Evolutionary conservation across 2,888 invertebrate species (phyloP).

Genomic region (Taphrorychus bicolor): DNA sequence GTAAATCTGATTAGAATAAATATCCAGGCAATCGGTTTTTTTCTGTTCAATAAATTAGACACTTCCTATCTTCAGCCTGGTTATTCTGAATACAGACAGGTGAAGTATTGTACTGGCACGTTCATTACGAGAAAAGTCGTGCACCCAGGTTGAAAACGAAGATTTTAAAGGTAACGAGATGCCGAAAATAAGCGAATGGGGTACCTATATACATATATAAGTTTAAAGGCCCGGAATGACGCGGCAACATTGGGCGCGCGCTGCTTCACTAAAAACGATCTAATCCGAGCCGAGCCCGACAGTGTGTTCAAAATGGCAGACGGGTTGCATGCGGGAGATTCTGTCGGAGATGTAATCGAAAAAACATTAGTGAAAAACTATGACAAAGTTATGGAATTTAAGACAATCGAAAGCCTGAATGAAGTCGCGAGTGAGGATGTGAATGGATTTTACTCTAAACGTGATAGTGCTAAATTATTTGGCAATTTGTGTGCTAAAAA

Average conservation of each 20-base stretch:
- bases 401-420: conserved; percentile 60
- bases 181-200: too few species aligned
- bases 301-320: conserved; percentile 79
- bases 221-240: background rate
- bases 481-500: conserved; percentile 52
- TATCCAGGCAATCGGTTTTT: too few species aligned
- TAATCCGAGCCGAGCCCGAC: conserved; percentile 20
- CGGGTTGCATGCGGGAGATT: conserved; percentile 72
- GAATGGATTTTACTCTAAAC: conserved; percentile 57
- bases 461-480: conserved; percentile 58
- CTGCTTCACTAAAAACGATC: conserved; percentile 18
- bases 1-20: too few species aligned
- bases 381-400: conserved; percentile 57
- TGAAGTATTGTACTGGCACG: too few species aligned
- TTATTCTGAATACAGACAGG: too few species aligned
- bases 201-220: background rate
- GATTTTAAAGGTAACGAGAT: too few species aligned
- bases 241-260: conserved; percentile 35
- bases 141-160: too few species aligned
- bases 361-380: conserved; percentile 65
- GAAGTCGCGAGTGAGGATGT: conserved; percentile 66
- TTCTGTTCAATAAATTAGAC: too few species aligned
- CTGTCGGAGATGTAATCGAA: conserved; percentile 67
- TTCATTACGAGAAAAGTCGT: too few species aligned
- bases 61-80: too few species aligned